Evolutionary conservation across 2,888 invertebrate species (phyloP).

Genomic region (Macrosiphum euphorbiae): DNA sequence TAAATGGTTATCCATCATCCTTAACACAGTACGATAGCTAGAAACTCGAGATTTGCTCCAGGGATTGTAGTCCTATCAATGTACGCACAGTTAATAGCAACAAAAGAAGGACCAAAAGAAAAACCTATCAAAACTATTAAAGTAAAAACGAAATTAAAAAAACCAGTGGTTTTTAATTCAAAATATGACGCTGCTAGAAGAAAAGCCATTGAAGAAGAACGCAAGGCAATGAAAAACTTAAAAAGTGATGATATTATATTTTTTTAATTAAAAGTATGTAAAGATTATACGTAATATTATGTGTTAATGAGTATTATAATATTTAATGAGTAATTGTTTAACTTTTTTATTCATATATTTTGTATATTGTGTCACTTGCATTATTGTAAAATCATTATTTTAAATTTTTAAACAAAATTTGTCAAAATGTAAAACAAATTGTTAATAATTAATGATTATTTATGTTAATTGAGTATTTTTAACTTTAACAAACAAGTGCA

Average conservation of each 20-base stretch:
- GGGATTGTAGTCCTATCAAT: conserved; percentile 61
- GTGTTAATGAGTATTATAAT: conserved; percentile 58
- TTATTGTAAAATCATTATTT: conserved; percentile 51
- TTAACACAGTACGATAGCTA: conserved; percentile 61
- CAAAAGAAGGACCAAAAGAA: no score
- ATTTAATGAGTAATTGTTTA: conserved; percentile 60
- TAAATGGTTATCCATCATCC: conserved; percentile 62
- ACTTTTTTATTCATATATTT: conserved; percentile 50
- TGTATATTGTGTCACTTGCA: conserved; percentile 32
- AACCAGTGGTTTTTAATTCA: conserved; percentile 53
- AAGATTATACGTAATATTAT: conserved; percentile 53
- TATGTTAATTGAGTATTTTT: conserved; percentile 58
- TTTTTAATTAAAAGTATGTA: conserved; percentile 16
- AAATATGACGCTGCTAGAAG: conserved; percentile 58
- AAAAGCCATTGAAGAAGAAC: conserved; percentile 63
- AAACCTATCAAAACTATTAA: conserved; percentile 51
- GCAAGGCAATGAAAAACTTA: conserved; percentile 60
- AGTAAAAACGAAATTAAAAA: conserved; percentile 54
- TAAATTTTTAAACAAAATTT: conserved; percentile 48
- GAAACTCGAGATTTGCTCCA: conserved; percentile 50
- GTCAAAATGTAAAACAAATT: not conserved
- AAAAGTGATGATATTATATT: conserved; percentile 61
- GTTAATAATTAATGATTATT: conserved; percentile 13
- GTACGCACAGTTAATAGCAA: conserved; percentile 41
- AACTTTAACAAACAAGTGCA: conserved; percentile 54